Evolutionary conservation across 2,888 invertebrate genomes (phyloP), one percentile per base, ranked within the genome.

Genomic region (Dicranocentrus wangi): DNA sequence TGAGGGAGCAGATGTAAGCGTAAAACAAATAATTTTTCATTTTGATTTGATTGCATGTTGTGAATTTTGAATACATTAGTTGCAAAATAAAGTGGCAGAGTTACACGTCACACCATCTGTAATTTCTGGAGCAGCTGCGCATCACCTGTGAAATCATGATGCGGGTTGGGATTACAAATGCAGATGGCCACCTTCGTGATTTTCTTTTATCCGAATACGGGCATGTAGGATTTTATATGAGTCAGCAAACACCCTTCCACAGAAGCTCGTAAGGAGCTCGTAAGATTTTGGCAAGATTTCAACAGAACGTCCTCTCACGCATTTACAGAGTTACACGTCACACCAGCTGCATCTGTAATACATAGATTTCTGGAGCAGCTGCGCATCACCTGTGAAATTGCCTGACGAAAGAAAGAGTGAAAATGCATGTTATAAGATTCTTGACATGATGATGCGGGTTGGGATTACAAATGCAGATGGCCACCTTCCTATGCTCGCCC

Each of bases 341-440:
- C 32, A 32, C 32, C 47, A 47, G 13, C 7, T 47, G 47, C 47
- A n/a, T n/a, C 47, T 47, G 47, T n/a, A 47, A 2, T 3, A 10
- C 7, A 15, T n/a, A 7, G 47, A 10, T 47, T 47, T 75, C 66
- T 75, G 75, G 66, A 75, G 66, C 75, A 75, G 65, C 65, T 75
- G 75, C 25, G 65, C 66, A 75, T 66, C 75, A 75, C 75, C 75
- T 75, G 73, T 47, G 47, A 72, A 72, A 63, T 72, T 61, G 39
- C 63, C 13, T 43, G 53, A 17, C 13, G 5, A 10, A 47, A 47
- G 5, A n/a, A n/a, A 47, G 51, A 68, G 28, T 28, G 28, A 68
- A 3, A 66, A 47, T 47, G 32, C 5, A 32, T 32, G 32, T 32
- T 3, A 32, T 10, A 10, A 32, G 32, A 47, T 47, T 47, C 13